Evolutionary conservation across 1,140 invertebrate genomes (phyloP), one percentile per base, ranked within the genome.

Genomic region (Lordiphosa mommai): DNA sequence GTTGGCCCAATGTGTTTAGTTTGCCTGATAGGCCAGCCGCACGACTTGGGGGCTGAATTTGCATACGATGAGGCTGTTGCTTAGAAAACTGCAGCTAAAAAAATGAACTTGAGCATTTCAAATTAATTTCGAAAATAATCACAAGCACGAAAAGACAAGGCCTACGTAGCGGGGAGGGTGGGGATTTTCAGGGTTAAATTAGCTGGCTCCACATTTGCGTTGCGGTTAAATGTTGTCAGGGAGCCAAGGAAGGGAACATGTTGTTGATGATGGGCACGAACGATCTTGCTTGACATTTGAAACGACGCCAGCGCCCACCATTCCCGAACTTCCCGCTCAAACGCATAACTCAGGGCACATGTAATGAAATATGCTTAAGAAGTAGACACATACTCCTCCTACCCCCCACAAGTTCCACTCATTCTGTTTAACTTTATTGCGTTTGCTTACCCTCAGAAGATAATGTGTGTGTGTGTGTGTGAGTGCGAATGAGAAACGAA

Each of bases 91-190:
- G n/a, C 13, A 20, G 29, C 0, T 9, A 16, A 16, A 4, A 0
- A 9, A n/a, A 14, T 29, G 17, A 32, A 14, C 29, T 20, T 20
- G 2, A 30, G 73, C 74, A 71, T 82, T 82, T 67, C 5, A 68
- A 84, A 76, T 77, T 82, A 82, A 82, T 82, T 84, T 72, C 48
- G n/a, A 72, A 84, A 82, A 82, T 84, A 84, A 82, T 82, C 76
- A 82, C 67, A 51, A 72, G 77, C 53, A 69, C n/a, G 52, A 23
- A 23, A 43, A 43, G 40, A 27, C 40, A 43, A 43, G 10, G 7
- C n/a, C n/a, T n/a, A n/a, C n/a, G n/a, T n/a, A n/a, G n/a, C n/a
- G 17, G 13, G 12, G 9, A 27, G 12, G 20, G 27, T 7, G 40
- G 40, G 38, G 57, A 56, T 53, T 55, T 72, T 76, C 77, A 68